Base-by-base conservation (phyloP, 30 jellyfish, hydroid and myxozoan genomes). In the Chrysaora quinquecirrha region DNA sequence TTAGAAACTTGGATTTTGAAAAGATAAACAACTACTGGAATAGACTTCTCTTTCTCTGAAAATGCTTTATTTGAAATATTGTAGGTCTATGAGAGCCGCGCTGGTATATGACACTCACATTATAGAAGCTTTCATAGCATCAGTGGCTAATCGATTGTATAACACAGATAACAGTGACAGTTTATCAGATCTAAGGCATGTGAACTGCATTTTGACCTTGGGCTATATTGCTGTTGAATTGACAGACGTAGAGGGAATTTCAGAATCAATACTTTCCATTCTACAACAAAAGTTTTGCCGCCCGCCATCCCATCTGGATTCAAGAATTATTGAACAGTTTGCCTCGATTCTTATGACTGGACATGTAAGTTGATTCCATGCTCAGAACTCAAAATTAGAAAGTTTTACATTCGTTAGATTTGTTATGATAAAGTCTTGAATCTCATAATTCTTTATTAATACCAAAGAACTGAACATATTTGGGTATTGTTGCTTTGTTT, bases 291-390 rank as follows among this genome's bases (percentile, higher is more conserved):
- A 94, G 60, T 94, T 94, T 70, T 89, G 90, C 48, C 90, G 94
- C 24, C 99, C 99, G 3, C 97, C 99, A 19, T 85, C 99, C 33
- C 89, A 77, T 67, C 75, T 94, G 31, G 99, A 93, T 87, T 33
- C 76, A 18, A 61, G 54, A 12, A 93, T 93, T 30, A 90, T 87
- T 63, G 98, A 76, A 34, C 98, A 93, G 87, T 83, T 93, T 69
- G 91, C 98, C 33, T 70, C 82, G 52, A 87, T 93, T 23, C 86
- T 93, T 25, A 80, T 93, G 71, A 72, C 97, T 25, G 96, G 98
- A 31, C 71, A 76, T 68, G 98, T 91, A 64, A 78, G 95, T 62
- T n/a, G 16, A 35, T 23, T 16, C 46, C 16, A 12, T 62, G n/a
- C n/a, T n/a, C n/a, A n/a, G n/a, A n/a, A n/a, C n/a, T n/a, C n/a